Evolutionary conservation across 2,113 vertebrate species (phyloP), one percentile per base, ranked within the genome.

Genomic region (Dryoscopus gambensis): DNA sequence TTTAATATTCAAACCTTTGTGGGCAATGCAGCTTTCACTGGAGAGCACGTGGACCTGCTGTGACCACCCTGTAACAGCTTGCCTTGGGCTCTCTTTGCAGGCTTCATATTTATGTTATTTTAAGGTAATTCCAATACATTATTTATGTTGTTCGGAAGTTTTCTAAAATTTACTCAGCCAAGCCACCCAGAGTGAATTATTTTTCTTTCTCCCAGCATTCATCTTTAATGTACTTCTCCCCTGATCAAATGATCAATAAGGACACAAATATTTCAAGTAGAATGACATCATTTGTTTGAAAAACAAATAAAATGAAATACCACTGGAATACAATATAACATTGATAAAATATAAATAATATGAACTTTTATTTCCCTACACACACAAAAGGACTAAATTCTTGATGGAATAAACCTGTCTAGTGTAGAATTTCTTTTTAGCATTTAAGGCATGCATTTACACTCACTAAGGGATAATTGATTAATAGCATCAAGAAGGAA

Each of bases 401-500:
- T 84, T 86, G 21, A 76, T 53, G 37, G 44, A 84, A 59, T 33
- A 85, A 87, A 86, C 50, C 25, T 84, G 64, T 65, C 84, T 53
- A 40, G 10, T 40, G 59, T 33, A 87, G 69, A 78, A 56, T 75
- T 93, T 70, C 10, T 71, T 79, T 42, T 89, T 81, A 84, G 14
- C 39, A 81, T 88, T 94, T 95, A 92, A 94, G 71, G 46, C 52
- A 12, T 42, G 33, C 21, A 40, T 90, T 92, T 84, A 47, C 52
- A 65, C 46, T 84, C 50, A 64, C 46, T 50, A 53, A 95, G 40
- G 40, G 30, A 89, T 76, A 97, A 96, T 81, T 93, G 84, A 96
- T 95, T 93, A 95, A 94, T 86, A 94, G 55, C 46, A 92, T 93
- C 71, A 90, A 95, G 89, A 93, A 94, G 64, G 35, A 93, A 95